Evolutionary conservation across 2,888 invertebrate genomes (phyloP), one percentile per base, ranked within the genome.

Genomic region (Apotomis turbidana): DNA sequence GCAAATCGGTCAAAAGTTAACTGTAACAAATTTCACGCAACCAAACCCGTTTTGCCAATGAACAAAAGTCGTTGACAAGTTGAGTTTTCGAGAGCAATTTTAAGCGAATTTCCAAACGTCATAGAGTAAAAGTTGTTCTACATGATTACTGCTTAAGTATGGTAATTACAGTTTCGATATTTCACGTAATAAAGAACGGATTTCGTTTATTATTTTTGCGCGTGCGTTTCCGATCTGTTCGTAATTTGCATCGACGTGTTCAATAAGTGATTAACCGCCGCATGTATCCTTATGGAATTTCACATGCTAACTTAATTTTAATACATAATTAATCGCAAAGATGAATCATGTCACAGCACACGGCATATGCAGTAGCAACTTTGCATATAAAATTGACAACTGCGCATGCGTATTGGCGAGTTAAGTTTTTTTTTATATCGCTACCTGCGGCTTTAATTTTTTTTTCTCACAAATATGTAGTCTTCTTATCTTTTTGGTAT

Each of bases 1-100:
- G 68, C 68, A 72, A 72, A 72, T 68, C 72, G 72, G 71, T 71
- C 72, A 62, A 72, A 71, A 72, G 62, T 70, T 70, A 70, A 70
- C 72, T 72, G 72, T 72, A 72, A 72, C 72, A 72, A 72, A 72
- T 68, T 72, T 72, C 72, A 72, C 68, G 72, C 72, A 72, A 72
- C 68, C 67, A 57, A 68, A 72, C 72, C 68, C 12, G 72, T 72
- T 72, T 59, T 59, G 58, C 59, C 72, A 72, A 72, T 72, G 46
- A 54, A 72, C 72, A 72, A 68, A 63, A 72, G 62, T 68, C 59
- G 72, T 63, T 68, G 72, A 72, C 72, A 72, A 54, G 68, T 62
- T 61, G 66, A 68, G 63, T 63, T 72, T 72, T 72, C 58, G 72
- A 63, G 63, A 58, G 68, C 68, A 63, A 59, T 72, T 72, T 72